A percentile compares a stretch with the other conserved stretches of the same genome.
These are phyloP conservation scores for Labeo catla DNA, from an alignment of 2,113 vertebrate species.

Conservation along the genomic window DNA sequence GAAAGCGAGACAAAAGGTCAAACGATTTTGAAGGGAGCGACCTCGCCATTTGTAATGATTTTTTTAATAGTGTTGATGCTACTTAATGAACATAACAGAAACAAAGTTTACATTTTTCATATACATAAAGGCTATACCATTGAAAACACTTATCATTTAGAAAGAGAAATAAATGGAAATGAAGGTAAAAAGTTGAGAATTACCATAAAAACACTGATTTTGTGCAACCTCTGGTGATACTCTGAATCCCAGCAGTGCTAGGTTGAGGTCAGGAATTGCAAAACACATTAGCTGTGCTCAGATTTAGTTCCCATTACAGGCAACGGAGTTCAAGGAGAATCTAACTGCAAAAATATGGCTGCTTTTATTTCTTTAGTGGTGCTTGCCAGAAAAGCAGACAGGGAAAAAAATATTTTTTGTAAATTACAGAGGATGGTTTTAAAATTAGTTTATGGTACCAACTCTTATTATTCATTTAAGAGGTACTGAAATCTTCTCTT, in stretches of 20 bases:
- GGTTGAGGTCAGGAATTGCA: not conserved
- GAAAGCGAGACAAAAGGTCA: no score
- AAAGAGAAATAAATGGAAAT: not conserved
- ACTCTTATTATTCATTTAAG: not conserved
- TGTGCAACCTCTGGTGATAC: not conserved
- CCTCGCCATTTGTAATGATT: no score
- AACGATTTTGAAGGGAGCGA: no score
- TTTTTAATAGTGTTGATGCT: no score
- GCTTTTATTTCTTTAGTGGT: not conserved
- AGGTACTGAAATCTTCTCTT: slow-evolving; percentile 1
- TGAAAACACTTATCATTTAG: not conserved
- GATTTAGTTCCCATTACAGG: not conserved
- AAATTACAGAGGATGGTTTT: not conserved
- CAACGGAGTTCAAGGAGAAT: slow-evolving; percentile 12
- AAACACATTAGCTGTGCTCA: slow-evolving; percentile 6
- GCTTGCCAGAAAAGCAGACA: not conserved
- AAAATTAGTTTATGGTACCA: not conserved
- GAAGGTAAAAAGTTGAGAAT: not conserved
- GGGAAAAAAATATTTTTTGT: not conserved
- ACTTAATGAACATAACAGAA: not conserved
- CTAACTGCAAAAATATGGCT: not conserved
- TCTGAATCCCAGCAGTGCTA: not conserved
- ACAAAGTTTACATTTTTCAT: not conserved
- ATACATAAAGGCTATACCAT: not conserved
- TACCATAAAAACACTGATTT: not conserved